Evolutionary conservation across 2,888 invertebrate species (phyloP), one percentile per base, ranked within the genome.

Genomic region (Melangyna quadrimaculata): DNA sequence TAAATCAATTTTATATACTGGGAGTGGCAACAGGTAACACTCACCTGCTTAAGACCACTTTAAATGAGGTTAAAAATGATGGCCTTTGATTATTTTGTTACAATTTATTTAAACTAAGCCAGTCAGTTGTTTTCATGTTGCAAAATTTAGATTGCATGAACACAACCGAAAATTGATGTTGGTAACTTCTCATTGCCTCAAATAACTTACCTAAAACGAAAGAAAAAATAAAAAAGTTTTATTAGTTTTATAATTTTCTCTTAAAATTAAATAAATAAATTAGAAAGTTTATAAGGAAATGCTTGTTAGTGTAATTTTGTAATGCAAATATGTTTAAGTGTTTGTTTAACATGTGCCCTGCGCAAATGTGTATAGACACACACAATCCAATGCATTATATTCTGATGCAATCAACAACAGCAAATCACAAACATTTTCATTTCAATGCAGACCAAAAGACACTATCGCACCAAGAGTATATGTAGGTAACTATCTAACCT

Each of bases 241-340:
- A 63, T 61, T 71, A 74, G 22, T 43, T 67, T 63, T n/a, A 17
- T 19, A 19, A 27, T 8, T 12, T 65, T 48, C 14, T 10, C 17
- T 29, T 10, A n/a, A 48, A 59, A 37, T 59, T 48, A n/a, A 61
- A 32, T 12, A 73, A 67, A 45, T 73, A 35, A 67, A 70, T 55
- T 75, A 74, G 83, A 84, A 84, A 84, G 79, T 84, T 79, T 59
- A n/a, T n/a, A 55, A 84, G 79, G 79, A 84, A 84, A 84, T 57
- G 14, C 40, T 71, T 70, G 10, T 65, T 43, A 45, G 45, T 65
- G 43, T n/a, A n/a, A 19, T 67, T 69, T 59, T 29, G 35, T 65
- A 78, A 78, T 83, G 78, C 63, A 75, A 84, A 79, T n/a, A n/a
- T 78, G 51, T 22, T 71, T 55, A 17, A 37, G 40, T 37, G 8